Conservation (phyloP, 2,888 invertebrate species). For the Lycaena phlaeas region DNA sequence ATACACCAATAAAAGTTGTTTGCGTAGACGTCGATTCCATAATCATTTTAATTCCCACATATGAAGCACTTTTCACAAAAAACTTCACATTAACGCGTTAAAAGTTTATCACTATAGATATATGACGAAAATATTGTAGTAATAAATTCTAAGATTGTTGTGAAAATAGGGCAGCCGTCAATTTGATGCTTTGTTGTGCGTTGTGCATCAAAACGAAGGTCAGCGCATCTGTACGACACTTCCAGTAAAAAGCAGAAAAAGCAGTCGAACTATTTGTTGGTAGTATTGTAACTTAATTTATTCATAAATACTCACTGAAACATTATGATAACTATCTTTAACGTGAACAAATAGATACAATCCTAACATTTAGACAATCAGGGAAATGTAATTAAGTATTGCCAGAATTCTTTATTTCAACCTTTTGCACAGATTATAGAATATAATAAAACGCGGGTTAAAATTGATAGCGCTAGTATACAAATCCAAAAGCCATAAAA, state of each 20-base stretch:
- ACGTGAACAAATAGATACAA: conserved; percentile 63
- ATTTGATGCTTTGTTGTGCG: conserved; percentile 75
- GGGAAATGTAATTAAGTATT: conserved; percentile 50
- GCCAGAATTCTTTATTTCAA: conserved; percentile 28
- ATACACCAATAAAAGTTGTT: conserved; percentile 54
- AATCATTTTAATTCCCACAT: conserved; percentile 53
- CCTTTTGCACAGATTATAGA: conserved; percentile 13
- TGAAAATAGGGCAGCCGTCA: conserved; percentile 75
- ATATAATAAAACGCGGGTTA: neutral
- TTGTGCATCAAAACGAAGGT: conserved; percentile 75
- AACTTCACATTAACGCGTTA: conserved; percentile 27
- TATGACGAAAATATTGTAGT: conserved; percentile 32
- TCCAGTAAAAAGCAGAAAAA: conserved; percentile 41
- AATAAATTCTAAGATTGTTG: conserved; percentile 60
- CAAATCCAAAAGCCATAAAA: no score
- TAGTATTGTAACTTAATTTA: conserved; percentile 29
- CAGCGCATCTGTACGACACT: conserved; percentile 71
- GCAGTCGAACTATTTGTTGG: conserved; percentile 26
- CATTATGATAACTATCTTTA: conserved; percentile 56
- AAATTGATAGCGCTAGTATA: no score
- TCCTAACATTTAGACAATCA: conserved; percentile 64
- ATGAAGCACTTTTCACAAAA: conserved; percentile 42
- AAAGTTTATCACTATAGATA: conserved; percentile 26
- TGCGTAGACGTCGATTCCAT: conserved; percentile 58
- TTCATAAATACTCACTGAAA: conserved; percentile 61